Base-by-base conservation (phyloP, 2,888 invertebrate species). In the Drosophila quinaria region DNA sequence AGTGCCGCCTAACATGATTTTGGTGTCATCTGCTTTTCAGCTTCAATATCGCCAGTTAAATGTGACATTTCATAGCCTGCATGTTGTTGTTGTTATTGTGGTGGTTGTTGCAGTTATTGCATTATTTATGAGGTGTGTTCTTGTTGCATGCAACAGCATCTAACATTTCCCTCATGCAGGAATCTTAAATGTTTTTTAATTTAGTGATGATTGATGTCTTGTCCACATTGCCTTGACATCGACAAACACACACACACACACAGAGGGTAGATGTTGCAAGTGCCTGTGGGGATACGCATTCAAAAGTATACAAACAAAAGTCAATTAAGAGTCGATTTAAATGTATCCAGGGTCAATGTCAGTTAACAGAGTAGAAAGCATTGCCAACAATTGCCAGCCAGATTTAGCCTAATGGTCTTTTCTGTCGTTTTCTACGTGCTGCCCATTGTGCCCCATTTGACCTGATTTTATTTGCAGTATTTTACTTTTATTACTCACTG, bases 1-100 rank as follows among this genome's bases (percentile, higher is more conserved):
- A 91, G 91, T 91, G 90, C 91, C 90, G 90, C 84, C 90, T 85
- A 90, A 91, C 91, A 91, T 91, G 91, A 91, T 90, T 87, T 91
- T 82, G 89, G 88, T 91, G 90, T 90, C 91, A 90, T 87, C 90
- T 88, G 88, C 90, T 87, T 87, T 90, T 91, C 91, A 90, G 85
- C 89, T 90, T 87, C 75, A 87, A 87, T 89, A 85, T 87, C 70
- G 82, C 73, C 76, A 74, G 84, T 88, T 89, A 89, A 89, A 89
- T 88, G 87, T 89, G 86, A 87, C 88, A 86, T 87, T 82, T 86
- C 65, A 79, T 78, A 62, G 79, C 80, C 77, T 73, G 70, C 60
- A 72, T 50, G 17, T 22, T 19, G 10, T 42, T 42, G 19, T 4
- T 17, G 17, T 29, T 25, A 8, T n/a, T 74, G 6, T n/a, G 25